A percentile compares a stretch with the other conserved stretches of the same genome.
These are phyloP conservation scores for Caenorhabditis becei DNA, from an alignment of 2,888 invertebrate species.

Conservation along the genomic window DNA sequence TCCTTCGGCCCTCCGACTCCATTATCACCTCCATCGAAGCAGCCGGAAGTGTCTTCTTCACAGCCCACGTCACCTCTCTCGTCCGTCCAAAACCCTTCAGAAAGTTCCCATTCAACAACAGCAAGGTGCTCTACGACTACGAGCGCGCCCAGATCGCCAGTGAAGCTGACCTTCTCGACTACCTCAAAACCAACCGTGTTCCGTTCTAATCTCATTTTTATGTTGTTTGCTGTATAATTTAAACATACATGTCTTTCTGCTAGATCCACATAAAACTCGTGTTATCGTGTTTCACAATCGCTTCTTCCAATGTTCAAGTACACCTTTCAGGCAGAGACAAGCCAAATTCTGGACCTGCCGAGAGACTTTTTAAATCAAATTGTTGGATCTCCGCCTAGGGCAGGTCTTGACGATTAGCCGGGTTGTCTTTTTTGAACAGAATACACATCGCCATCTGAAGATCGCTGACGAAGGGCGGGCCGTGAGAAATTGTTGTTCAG, in stretches of 20 bases:
- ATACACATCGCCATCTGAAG: conserved; percentile 1
- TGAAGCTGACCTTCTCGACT: conserved; percentile 13
- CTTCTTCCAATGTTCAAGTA: neutral
- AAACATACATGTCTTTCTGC: conserved; percentile 15
- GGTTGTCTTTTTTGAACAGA: conserved; percentile 9
- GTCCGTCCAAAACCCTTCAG: conserved; percentile 6
- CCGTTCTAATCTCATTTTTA: conserved; percentile 24
- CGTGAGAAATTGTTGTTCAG: neutral
- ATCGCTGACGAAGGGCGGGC: neutral
- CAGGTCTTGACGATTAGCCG: neutral
- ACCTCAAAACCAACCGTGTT: conserved; percentile 39
- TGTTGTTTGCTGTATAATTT: conserved; percentile 8
- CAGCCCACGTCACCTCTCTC: conserved; percentile 43
- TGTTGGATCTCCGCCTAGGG: neutral
- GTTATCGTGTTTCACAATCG: neutral
- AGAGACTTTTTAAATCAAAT: neutral
- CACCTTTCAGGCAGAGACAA: neutral
- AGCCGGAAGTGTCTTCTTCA: conserved; percentile 46
- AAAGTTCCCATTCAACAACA: conserved; percentile 26
- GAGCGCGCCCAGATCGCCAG: conserved; percentile 15
- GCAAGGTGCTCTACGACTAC: conserved; percentile 36
- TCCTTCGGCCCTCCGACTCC: conserved; percentile 39
- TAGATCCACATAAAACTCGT: neutral
- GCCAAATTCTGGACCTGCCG: neutral
- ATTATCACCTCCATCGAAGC: conserved; percentile 30